Base-by-base conservation (phyloP, 2,113 vertebrate species). In the Dascyllus trimaculatus region DNA sequence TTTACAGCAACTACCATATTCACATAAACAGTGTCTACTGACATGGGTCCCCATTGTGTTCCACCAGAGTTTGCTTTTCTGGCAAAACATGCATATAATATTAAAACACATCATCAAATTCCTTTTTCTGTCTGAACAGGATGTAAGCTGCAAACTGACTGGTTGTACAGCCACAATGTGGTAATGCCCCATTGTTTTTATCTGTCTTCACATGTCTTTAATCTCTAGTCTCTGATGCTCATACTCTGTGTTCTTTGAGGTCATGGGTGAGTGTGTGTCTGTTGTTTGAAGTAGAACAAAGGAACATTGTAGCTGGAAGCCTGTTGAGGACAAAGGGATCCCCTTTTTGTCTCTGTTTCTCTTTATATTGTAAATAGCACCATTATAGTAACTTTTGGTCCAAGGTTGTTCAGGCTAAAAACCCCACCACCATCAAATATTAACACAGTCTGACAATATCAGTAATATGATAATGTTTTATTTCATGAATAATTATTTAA, bases 211-310 rank as follows among this genome's bases (percentile, higher is more conserved):
- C 46, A 46, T 80, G 38, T 78, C 62, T 66, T 73, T 62, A 71
- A 81, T 81, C 73, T 76, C 26, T 43, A 3, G 21, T 60, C 69
- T 69, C 11, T 40, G 32, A 65, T 35, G 15, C 56, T 46, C 24
- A 35, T 43, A 21, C 58, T 56, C n/a, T 46, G 53, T 69, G 11
- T 75, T 71, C 32, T 58, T 21, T 46, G 45, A 63, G 67, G 60
- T 81, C 61, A 70, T 8, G 11, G 38, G 59, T 70, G 38, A 54
- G 46, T 29, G 14, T 72, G 38, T 49, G 54, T 22, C 10, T 56
- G 45, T 48, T 78, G 21, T 80, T 78, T 81, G 60, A 85, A 69
- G 78, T 64, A 71, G 64, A 79, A 58, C 21, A 68, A 35, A 77
- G 60, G 63, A 69, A 74, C 52, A 60, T 56, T 2, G 35, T 76